phyloP scores from a whole-genome alignment of 35 echinoderm and acorn worm species.

The Acanthaster planci region DNA sequence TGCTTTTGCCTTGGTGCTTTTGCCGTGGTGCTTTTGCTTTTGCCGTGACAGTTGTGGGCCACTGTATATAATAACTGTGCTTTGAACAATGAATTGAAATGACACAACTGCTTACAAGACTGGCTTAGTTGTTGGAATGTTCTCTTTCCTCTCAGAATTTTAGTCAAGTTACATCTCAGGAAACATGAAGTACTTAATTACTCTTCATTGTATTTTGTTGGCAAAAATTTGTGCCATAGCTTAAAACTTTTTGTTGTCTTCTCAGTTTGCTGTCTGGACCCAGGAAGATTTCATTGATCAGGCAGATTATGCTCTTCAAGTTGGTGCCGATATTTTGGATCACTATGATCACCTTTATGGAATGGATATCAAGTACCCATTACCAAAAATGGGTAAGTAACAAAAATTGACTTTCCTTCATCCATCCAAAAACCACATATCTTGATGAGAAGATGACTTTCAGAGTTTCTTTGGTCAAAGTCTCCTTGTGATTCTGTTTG shows the following conservation, averaged over 20 bases:
- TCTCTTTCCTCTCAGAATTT: too few relatives aligned
- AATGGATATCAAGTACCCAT: slow-evolving; percentile 43
- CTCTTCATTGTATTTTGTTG: too few relatives aligned
- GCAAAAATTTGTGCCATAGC: too few relatives aligned
- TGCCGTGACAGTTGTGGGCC: too few relatives aligned
- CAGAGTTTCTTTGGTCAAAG: background rate
- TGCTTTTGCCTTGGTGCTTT: too few relatives aligned
- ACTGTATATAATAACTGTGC: too few relatives aligned
- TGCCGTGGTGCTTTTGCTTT: too few relatives aligned
- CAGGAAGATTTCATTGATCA: slow-evolving; percentile 43
- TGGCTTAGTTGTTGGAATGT: too few relatives aligned
- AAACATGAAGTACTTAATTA: too few relatives aligned
- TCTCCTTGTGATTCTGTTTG: background rate
- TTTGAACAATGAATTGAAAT: too few relatives aligned
- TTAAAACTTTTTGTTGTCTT: slow-evolving; percentile 25
- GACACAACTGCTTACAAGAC: too few relatives aligned
- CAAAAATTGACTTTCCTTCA: background rate
- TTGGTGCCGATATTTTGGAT: slow-evolving; percentile 44
- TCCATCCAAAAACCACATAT: background rate
- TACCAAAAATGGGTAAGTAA: slow-evolving; percentile 61
- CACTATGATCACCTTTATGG: slow-evolving; percentile 68
- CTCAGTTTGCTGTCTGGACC: slow-evolving; percentile 62
- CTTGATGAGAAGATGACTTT: background rate
- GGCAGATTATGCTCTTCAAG: slow-evolving; percentile 53
- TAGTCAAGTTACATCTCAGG: too few relatives aligned